A percentile compares a stretch with the other conserved stretches of the same genome.
Conservation (phyloP, 2,888 invertebrate species). For the Cheiracanthium punctorium region DNA sequence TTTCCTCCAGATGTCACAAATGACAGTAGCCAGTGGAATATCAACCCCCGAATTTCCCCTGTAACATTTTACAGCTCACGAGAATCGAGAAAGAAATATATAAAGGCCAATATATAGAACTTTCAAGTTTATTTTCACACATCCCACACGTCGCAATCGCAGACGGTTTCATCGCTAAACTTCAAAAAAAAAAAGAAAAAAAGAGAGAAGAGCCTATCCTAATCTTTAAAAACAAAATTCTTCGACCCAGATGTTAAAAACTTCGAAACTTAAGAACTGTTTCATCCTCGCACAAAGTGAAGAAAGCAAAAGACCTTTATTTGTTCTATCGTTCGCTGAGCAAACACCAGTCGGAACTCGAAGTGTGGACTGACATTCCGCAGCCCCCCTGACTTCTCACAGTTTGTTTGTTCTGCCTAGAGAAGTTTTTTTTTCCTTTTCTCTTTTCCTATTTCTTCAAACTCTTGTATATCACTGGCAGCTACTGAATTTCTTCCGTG, state of each 20-base stretch:
- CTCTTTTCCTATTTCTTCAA: not conserved
- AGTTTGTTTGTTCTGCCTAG: conserved; percentile 36
- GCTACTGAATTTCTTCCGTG: not conserved
- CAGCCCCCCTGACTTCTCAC: conserved; percentile 8
- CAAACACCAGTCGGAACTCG: conserved; percentile 28
- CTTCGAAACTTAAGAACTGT: conserved; percentile 7
- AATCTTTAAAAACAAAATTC: conserved; percentile 9
- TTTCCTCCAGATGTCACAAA: too few relatives aligned
- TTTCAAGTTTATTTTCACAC: not conserved
- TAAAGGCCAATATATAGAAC: too few relatives aligned
- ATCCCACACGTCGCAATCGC: not conserved
- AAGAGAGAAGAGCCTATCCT: not conserved
- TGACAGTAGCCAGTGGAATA: too few relatives aligned
- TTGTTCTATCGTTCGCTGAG: conserved; percentile 45
- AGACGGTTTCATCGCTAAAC: conserved; percentile 6
- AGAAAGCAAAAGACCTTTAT: conserved; percentile 25
- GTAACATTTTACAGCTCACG: too few relatives aligned
- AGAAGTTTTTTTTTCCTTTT: not conserved
- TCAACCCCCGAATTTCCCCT: too few relatives aligned
- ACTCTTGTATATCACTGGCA: not conserved
- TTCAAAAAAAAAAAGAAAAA: not conserved
- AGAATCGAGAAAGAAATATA: too few relatives aligned
- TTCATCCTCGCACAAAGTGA: conserved; percentile 1
- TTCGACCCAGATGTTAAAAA: conserved; percentile 9
- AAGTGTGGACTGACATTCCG: conserved; percentile 40